These are phyloP conservation scores for Rissa tridactyla DNA, from an alignment of 2,113 vertebrate genomes.

Conservation along the genomic window DNA sequence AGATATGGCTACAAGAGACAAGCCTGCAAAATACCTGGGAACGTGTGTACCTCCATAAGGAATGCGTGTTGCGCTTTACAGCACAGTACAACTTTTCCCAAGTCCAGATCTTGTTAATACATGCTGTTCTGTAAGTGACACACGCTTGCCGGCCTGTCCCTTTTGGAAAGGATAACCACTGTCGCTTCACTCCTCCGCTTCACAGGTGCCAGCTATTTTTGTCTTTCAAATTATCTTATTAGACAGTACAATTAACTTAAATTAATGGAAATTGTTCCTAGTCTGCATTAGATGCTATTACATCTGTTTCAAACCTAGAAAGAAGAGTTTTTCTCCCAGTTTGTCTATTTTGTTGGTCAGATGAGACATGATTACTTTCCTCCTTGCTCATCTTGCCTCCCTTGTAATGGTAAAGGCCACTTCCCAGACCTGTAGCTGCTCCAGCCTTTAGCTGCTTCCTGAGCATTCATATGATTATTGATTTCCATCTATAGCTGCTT, in stretches of 20 bases:
- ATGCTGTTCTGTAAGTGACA: background rate
- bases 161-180: background rate
- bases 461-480: background rate
- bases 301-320: background rate
- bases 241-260: background rate
- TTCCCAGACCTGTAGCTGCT: background rate
- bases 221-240: background rate
- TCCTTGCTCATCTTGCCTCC: background rate
- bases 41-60: accelerated
- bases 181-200: background rate
- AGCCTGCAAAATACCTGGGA: background rate
- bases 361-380: background rate
- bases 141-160: background rate
- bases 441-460: background rate
- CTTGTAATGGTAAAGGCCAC: background rate
- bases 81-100: background rate
- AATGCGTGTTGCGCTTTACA: background rate
- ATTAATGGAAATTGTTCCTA: background rate
- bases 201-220: background rate
- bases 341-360: background rate
- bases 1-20: background rate
- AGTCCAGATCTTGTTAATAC: background rate
- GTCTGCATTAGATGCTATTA: background rate
- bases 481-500: background rate
- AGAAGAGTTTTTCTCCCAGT: background rate